Conservation (phyloP, 2,797 vertebrate genomes). For the Lutra lutra region DNA sequence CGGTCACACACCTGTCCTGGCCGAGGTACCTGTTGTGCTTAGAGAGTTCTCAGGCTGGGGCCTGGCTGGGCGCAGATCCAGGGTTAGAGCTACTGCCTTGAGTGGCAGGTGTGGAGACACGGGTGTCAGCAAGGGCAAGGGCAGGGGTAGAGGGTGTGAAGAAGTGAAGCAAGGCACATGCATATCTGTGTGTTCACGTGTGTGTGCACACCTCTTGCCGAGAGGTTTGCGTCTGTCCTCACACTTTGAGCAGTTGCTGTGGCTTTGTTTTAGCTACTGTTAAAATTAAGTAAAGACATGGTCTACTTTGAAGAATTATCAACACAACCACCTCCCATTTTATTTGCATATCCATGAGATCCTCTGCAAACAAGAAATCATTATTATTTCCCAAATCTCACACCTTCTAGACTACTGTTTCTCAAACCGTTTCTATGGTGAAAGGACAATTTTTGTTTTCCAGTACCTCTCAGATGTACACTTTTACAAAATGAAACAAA, state of each 20-base stretch:
- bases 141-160: no score
- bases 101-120: not conserved
- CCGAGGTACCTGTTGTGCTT: not conserved
- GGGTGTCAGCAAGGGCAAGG: not conserved
- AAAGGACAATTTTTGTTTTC: not conserved
- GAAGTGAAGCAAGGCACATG: not conserved
- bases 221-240: not conserved
- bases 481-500: not conserved
- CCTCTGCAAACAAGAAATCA: not conserved
- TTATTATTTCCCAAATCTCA: not conserved
- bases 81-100: not conserved
- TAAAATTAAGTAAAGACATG: not conserved
- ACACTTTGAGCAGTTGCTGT: not conserved
- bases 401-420: not conserved
- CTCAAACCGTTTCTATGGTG: not conserved
- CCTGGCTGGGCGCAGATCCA: not conserved
- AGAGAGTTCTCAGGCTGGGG: not conserved
- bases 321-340: not conserved
- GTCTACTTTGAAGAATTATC: not conserved
- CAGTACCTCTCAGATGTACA: not conserved
- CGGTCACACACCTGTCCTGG: no score
- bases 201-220: not conserved
- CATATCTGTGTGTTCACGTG: rapidly evolving
- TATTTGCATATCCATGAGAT: not conserved
- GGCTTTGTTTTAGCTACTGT: not conserved